A percentile compares a stretch with the other conserved stretches of the same genome.
Conservation (phyloP, 2,797 vertebrate species). For the Diplodus puntazzo region DNA sequence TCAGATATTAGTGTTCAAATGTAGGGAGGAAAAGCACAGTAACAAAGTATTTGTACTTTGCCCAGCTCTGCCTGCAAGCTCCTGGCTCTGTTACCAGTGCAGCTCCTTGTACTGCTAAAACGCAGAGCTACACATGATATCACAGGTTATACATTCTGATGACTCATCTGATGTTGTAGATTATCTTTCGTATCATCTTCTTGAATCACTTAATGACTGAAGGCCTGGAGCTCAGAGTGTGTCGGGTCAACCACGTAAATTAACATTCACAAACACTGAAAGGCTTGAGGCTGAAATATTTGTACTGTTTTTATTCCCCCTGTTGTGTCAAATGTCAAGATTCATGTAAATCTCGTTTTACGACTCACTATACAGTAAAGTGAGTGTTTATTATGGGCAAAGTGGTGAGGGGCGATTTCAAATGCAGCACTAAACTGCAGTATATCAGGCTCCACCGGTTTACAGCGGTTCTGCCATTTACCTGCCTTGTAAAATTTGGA, state of each 20-base stretch:
- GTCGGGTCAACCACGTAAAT: neutral
- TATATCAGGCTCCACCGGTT: neutral
- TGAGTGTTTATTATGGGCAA: neutral
- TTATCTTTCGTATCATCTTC: constrained; percentile 21
- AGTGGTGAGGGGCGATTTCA: neutral
- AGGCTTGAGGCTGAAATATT: neutral
- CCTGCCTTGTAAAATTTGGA: constrained; percentile 21
- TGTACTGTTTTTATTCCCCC: neutral
- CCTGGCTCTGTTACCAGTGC: neutral
- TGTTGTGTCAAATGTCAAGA: neutral
- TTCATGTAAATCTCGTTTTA: neutral
- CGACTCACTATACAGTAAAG: neutral
- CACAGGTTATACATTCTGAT: neutral
- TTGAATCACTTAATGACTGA: neutral
- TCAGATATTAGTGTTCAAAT: no score
- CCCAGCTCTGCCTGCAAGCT: no score
- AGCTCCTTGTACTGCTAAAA: neutral
- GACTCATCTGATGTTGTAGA: constrained; percentile 3
- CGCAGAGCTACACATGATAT: no score
- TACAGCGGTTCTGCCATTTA: constrained; percentile 3
- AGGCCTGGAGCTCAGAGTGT: neutral
- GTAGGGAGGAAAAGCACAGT: no score
- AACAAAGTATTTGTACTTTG: no score
- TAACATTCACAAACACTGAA: neutral
- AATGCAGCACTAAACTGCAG: neutral